Base-by-base conservation (phyloP, 2,888 invertebrate species). In the Periphyllus acericola region DNA sequence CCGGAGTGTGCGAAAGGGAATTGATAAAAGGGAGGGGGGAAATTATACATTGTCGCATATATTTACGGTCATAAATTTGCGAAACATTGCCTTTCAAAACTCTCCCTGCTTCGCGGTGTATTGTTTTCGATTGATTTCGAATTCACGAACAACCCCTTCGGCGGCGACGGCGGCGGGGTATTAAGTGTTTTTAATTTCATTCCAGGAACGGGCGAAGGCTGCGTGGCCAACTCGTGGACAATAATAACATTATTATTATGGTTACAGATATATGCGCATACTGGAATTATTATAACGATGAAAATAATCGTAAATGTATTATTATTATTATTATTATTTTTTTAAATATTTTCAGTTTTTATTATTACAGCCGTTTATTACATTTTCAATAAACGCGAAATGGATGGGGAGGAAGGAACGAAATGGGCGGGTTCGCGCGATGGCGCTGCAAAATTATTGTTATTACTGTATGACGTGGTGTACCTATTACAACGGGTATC, bases 101-200 rank as follows among this genome's bases (percentile, higher is more conserved):
- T 19, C 34, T 8, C 79, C 34, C 71, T 46, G 8, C 11, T 52
- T 19, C 3, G 55, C 1, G 29, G 74, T 55, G 11, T 6, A 55
- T 36, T 34, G 55, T 83, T 74, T 36, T 74, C 74, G 36, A 83
- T 83, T 60, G 83, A 83, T 83, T 83, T 40, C 29, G 74, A 25
- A 19, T 60, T 11, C n/a, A n/a, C 29, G 55, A 36, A 55, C 46
- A 46, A 46, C 46, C 74, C 36, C 11, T 83, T 25, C 14, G 46
- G 14, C 46, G 46, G 46, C 46, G 25, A 21, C 25, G 46, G 46
- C 4, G n/a, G 34, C 3, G 21, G 74, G 74, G 11, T 29, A 52
- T 83, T 29, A 11, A 83, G 83, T 55, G 83, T n/a, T 83, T 55
- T 55, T 74, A 34, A 32, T 71, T 19, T 21, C 19, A 36, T 11